Evolutionary conservation across 2,113 vertebrate species (phyloP), one percentile per base, ranked within the genome.

Genomic region (Syngnathus typhle): DNA sequence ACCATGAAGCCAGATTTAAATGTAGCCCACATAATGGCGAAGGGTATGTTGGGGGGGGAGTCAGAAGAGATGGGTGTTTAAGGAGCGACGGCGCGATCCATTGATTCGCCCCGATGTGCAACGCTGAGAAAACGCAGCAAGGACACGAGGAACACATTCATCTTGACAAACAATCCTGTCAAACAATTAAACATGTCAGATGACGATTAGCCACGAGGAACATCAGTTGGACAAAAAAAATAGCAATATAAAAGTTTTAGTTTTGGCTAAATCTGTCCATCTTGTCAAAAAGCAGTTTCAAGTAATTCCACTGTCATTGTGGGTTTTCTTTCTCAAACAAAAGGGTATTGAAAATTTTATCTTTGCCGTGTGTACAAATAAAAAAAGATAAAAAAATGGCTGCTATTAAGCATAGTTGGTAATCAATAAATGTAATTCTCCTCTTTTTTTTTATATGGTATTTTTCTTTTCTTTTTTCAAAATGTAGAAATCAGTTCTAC

Each of bases 1-100:
- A 88, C 73, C 82, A 68, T 72, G 60, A 76, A 78, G 76, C 70
- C 56, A 70, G 59, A 81, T 87, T 87, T 83, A 80, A 85, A 88
- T 65, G 68, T 79, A 61, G 77, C 71, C 64, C 27, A 64, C 77
- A 60, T 82, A 83, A 84, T 83, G 77, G 80, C 9, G 65, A 61
- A 80, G 79, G 77, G 77, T 13, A 6, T 5, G 58, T 23, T 70
- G 72, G 67, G 73, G 74, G 81, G 52, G 70, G 71, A 78, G 78
- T 83, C 77, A 82, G 74, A 69, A 71, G 77, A 79, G 68, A 75
- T 62, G 73, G 74, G 65, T 74, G 81, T 80, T 81, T 81, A 70
- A 78, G 65, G 75, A 69, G 60, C 73, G 68, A 79, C 74, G 77
- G 81, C 59, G 78, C 69, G 74, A 85, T 80, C 74, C 74, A 76